A percentile compares a stretch with the other conserved stretches of the same genome.
These are phyloP conservation scores for Otus sunia DNA, from an alignment of 2,113 vertebrate species.

Conservation along the genomic window DNA sequence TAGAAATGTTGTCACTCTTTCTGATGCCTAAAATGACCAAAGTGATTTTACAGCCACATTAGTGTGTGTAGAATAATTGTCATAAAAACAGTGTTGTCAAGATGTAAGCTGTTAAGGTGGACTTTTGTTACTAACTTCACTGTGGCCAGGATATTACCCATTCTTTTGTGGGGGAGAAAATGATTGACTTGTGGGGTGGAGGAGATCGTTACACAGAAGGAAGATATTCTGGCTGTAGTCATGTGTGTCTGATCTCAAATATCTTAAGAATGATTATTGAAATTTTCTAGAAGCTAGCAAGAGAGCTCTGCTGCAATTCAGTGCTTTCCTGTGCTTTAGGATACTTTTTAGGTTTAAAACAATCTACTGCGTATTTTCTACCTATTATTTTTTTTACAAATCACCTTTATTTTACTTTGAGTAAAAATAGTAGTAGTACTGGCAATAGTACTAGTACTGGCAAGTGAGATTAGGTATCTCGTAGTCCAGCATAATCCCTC, in stretches of 20 bases:
- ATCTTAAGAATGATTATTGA: not conserved
- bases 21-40: not conserved
- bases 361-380: not conserved
- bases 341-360: not conserved
- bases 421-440: too few relatives aligned
- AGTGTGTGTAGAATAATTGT: not conserved
- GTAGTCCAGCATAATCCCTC: not conserved
- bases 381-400: not conserved
- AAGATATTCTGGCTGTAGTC: not conserved
- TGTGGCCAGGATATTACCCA: not conserved
- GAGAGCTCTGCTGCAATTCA: not conserved
- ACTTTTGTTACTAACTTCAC: not conserved
- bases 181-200: not conserved
- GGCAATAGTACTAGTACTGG: not conserved
- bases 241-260: not conserved
- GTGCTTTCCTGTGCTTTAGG: not conserved
- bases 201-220: not conserved
- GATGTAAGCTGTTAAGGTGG: not conserved
- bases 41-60: not conserved
- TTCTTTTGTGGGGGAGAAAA: not conserved
- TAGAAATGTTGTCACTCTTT: not conserved
- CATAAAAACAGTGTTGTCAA: not conserved
- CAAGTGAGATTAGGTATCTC: not conserved
- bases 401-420: not conserved
- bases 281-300: not conserved